Evolutionary conservation across 2,797 vertebrate species (phyloP).

Genomic region (Sphaeramia orbicularis): DNA sequence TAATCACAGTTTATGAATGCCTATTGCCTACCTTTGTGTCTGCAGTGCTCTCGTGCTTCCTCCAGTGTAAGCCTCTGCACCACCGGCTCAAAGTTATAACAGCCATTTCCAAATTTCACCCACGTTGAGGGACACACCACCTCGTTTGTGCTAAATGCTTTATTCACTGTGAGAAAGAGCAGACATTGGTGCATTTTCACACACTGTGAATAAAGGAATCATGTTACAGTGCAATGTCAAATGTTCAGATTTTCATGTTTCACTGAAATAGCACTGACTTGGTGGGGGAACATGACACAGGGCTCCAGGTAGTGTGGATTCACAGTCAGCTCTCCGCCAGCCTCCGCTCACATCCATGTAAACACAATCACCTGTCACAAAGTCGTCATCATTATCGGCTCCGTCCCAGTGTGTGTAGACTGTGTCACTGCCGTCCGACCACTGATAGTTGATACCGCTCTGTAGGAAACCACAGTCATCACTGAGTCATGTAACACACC

Average conservation of each 20-base stretch:
- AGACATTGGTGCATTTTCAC: neutral
- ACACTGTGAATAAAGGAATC: conserved; percentile 2
- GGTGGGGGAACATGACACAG: conserved; percentile 86
- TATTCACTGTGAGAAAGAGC: conserved; percentile 82
- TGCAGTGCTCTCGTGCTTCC: conserved; percentile 90
- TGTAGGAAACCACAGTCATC: conserved; percentile 69
- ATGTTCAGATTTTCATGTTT: neutral
- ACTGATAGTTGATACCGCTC: conserved; percentile 90
- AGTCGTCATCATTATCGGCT: conserved; percentile 81
- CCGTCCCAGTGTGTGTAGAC: conserved; percentile 92
- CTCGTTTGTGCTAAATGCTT: conserved; percentile 76
- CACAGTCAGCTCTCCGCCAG: conserved; percentile 89
- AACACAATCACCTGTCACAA: conserved; percentile 87
- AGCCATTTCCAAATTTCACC: conserved; percentile 91
- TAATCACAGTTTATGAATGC: neutral
- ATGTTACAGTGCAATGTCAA: neutral
- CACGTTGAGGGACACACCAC: conserved; percentile 89
- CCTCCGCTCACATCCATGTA: conserved; percentile 90
- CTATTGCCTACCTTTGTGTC: conserved; percentile 89
- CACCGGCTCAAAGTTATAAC: conserved; percentile 93
- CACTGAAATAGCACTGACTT: conserved; percentile 81
- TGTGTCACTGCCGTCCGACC: conserved; percentile 91
- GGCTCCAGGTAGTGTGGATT: conserved; percentile 87
- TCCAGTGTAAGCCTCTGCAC: conserved; percentile 87
- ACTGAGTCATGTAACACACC: conserved; percentile 5